Evolutionary conservation across 1,140 invertebrate genomes (phyloP).

Genomic region (Diabrotica undecimpunctata): DNA sequence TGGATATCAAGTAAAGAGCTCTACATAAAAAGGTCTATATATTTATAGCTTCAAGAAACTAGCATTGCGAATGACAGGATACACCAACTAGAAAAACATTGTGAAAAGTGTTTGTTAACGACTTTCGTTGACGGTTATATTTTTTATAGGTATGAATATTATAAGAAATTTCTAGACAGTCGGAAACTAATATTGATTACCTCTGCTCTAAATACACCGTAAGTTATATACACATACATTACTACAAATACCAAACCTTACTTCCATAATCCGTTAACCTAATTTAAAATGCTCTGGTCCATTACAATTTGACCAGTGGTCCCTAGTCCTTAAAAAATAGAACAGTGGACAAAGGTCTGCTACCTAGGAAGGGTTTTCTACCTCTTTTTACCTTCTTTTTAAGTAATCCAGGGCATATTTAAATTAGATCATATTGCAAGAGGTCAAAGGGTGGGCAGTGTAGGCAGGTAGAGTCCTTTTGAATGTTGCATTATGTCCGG

Average conservation of each 20-base stretch:
- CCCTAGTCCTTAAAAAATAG: conserved; percentile 4
- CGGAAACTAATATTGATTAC: too few relatives aligned
- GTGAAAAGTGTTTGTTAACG: too few relatives aligned
- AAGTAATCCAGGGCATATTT: conserved; percentile 15
- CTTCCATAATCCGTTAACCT: conserved; percentile 15
- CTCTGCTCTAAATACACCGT: too few relatives aligned
- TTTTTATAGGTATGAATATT: too few relatives aligned
- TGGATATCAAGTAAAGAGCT: too few relatives aligned
- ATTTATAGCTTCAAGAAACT: too few relatives aligned
- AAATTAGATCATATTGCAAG: conserved; percentile 22
- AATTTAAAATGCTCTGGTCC: conserved; percentile 13
- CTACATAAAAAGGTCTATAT: too few relatives aligned
- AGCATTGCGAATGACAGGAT: too few relatives aligned
- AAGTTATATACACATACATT: too few relatives aligned
- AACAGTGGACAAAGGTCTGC: conserved; percentile 12
- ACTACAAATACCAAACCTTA: conserved; percentile 3
- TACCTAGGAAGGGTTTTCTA: conserved; percentile 8
- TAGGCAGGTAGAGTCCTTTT: conserved; percentile 13
- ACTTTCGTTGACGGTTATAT: too few relatives aligned
- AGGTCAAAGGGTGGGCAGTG: conserved; percentile 18
- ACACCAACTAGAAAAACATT: too few relatives aligned
- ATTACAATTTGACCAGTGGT: conserved; percentile 18
- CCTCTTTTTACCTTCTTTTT: conserved; percentile 5
- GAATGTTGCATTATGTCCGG: neutral
- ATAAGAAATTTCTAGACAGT: too few relatives aligned